Evolutionary conservation across 1,140 invertebrate genomes (phyloP).

Genomic region (Drosophila sulfurigaster): DNA sequence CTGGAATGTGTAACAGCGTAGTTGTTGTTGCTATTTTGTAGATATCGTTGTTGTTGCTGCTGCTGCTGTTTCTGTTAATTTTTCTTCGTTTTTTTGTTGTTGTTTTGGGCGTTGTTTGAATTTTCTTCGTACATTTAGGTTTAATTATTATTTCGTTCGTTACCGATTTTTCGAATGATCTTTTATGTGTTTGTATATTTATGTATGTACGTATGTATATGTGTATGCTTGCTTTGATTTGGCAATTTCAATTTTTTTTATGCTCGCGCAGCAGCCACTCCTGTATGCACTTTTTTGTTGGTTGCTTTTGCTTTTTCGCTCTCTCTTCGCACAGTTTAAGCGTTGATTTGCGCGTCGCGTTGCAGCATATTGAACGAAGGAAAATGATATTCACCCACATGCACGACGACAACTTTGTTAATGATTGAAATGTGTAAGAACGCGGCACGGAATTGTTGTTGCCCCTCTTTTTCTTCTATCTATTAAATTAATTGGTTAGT

Average conservation of each 20-base stretch:
- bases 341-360: slow-evolving; percentile 42
- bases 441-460: slow-evolving; percentile 29
- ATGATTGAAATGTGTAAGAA: slow-evolving; percentile 11
- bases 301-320: slow-evolving; percentile 57
- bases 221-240: slow-evolving; percentile 62
- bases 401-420: slow-evolving; percentile 7
- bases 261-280: slow-evolving; percentile 61
- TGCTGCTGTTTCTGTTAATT: slow-evolving; percentile 50
- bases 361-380: slow-evolving; percentile 39
- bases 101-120: slow-evolving; percentile 70
- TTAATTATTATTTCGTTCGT: slow-evolving; percentile 36
- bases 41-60: slow-evolving; percentile 42
- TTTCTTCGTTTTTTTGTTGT: slow-evolving; percentile 14
- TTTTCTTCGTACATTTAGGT: slow-evolving; percentile 49
- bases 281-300: slow-evolving; percentile 74
- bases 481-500: slow-evolving; percentile 58
- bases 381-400: slow-evolving; percentile 20
- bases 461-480: slow-evolving; percentile 10
- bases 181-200: slow-evolving; percentile 22
- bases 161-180: slow-evolving; percentile 37
- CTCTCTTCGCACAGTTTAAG: slow-evolving; percentile 44
- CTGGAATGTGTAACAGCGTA: slow-evolving; percentile 72
- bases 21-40: slow-evolving; percentile 41
- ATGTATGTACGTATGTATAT: slow-evolving; percentile 1
- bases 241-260: slow-evolving; percentile 58